Base-by-base conservation (phyloP, 2,888 invertebrate species). In the Panopea generosa region DNA sequence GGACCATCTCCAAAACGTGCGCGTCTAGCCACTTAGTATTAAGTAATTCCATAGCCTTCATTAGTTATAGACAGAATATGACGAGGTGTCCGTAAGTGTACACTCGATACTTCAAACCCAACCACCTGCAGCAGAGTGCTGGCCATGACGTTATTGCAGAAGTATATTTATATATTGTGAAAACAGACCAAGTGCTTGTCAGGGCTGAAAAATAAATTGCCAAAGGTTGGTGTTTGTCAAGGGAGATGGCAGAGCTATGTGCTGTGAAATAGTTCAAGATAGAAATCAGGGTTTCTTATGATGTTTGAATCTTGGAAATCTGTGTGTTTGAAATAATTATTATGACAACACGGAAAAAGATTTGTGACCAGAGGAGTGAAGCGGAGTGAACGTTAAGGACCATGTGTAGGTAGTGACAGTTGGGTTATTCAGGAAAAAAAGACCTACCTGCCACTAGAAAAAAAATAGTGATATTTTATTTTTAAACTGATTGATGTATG, bases 1-100 rank as follows among this genome's bases (percentile, higher is more conserved):
- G 79, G 79, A 72, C 89, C 89, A 38, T 86, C 89, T 45, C 86
- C 90, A 52, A 90, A 90, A 77, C 84, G 90, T 45, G 86, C 85
- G 49, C 84, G 90, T 27, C 53, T 90, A 73, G 87, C 86, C 45
- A 89, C 90, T 57, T 90, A 88, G 83, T 79, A 63, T 89, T 57
- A 89, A 88, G 83, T 79, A 63, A 33, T 43, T 52, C 7, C 45
- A 38, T 50, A 38, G 7, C 4, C 20, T 20, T 6, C 6, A 4
- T 6, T 20, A 45, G 45, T 9, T 16, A 16, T 45, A 45, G 4
- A 18, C 45, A 45, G 3, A 16, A 6, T 45, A 18, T 6, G n/a
- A 45, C 6, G 7, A 16, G 6, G 45, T 45, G 9, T 45, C 7
- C 33, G 33, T 11, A 11, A 45, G 45, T 45, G 45, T 16, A 45